A percentile compares a stretch with the other conserved stretches of the same genome.
These are phyloP conservation scores for Eupeodes latifasciatus DNA, from an alignment of 2,888 invertebrate species.

Conservation along the genomic window DNA sequence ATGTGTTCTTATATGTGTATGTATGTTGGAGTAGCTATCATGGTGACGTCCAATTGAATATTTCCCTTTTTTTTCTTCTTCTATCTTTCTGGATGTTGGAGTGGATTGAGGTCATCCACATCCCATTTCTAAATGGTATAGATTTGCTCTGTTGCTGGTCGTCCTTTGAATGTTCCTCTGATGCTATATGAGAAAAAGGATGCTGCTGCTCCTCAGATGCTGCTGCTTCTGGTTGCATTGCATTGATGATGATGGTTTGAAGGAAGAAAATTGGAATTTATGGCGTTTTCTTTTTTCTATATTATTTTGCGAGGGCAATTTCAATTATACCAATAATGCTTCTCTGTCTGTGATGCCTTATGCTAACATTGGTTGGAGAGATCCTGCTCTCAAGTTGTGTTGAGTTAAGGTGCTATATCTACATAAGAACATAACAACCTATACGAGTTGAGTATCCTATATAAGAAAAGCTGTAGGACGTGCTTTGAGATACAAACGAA, in stretches of 20 bases:
- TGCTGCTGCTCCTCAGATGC: background rate
- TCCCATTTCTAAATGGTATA: background rate
- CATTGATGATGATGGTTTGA: slow-evolving; percentile 18
- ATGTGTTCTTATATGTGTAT: background rate
- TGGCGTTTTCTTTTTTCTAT: background rate
- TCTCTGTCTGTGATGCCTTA: background rate
- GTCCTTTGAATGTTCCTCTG: background rate
- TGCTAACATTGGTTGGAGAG: slow-evolving; percentile 2
- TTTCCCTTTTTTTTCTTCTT: background rate
- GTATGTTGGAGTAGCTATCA: background rate
- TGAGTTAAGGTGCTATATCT: background rate
- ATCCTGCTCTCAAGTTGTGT: too few species aligned
- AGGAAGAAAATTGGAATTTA: slow-evolving; percentile 30
- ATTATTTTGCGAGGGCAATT: slow-evolving; percentile 25
- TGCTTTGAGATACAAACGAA: background rate
- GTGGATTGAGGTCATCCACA: slow-evolving; percentile 26
- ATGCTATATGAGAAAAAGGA: too few species aligned
- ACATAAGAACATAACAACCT: too few species aligned
- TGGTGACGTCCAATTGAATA: slow-evolving; percentile 17
- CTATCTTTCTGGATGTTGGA: background rate
- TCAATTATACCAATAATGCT: slow-evolving; percentile 23
- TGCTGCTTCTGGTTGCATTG: slow-evolving; percentile 13
- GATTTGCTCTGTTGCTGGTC: background rate
- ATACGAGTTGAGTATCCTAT: too few species aligned
- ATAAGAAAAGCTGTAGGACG: background rate